phyloP scores from a whole-genome alignment of 1,140 invertebrate genomes.

The Coenobita brevimanus region DNA sequence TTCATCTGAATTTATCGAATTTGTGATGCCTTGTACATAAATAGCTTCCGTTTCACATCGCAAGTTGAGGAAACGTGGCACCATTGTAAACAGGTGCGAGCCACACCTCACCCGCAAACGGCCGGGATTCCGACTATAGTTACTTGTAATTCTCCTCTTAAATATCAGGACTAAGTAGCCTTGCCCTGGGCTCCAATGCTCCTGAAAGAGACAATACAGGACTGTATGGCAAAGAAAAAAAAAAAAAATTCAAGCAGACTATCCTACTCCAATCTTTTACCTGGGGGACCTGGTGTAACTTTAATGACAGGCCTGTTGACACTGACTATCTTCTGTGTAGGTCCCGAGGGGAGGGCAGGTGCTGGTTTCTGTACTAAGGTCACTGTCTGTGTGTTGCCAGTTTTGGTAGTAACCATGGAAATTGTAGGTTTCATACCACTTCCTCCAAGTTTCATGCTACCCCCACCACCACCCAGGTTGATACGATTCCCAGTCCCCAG shows the following conservation, averaged over 20 bases:
- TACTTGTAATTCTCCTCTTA: too few species aligned
- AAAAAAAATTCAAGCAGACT: neutral
- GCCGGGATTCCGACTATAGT: too few species aligned
- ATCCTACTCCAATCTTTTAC: neutral
- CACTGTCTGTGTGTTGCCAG: slow-evolving; percentile 65
- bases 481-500: slow-evolving; percentile 23
- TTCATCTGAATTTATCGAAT: too few species aligned
- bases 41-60: too few species aligned
- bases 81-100: too few species aligned
- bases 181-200: too few species aligned
- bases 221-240: too few species aligned
- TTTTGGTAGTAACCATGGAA: slow-evolving; percentile 68
- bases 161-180: too few species aligned
- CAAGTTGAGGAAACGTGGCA: too few species aligned
- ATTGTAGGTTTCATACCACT: slow-evolving; percentile 60
- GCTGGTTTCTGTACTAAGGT: slow-evolving; percentile 66
- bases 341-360: slow-evolving; percentile 58
- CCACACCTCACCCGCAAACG: too few species aligned
- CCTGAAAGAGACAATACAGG: too few species aligned
- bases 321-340: slow-evolving; percentile 68
- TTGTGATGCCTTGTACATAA: too few species aligned
- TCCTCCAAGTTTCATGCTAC: slow-evolving; percentile 1
- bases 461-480: slow-evolving; percentile 15
- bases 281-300: slow-evolving; percentile 64
- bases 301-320: slow-evolving; percentile 68